These are phyloP conservation scores for Cherax destructor DNA, from an alignment of 1,140 invertebrate species.

Conservation along the genomic window DNA sequence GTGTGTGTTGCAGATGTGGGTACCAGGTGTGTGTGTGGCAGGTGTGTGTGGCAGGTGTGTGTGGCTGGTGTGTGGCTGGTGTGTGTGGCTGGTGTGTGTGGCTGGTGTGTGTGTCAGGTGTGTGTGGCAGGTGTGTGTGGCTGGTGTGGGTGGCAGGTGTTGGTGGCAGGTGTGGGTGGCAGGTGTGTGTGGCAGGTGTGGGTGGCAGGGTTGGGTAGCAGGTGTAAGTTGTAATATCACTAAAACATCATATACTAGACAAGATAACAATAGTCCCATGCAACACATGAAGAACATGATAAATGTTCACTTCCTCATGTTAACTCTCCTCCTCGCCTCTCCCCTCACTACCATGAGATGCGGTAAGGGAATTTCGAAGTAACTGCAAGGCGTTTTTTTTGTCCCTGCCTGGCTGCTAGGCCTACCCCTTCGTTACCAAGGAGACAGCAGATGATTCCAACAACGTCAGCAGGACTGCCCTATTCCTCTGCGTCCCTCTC, in stretches of 20 bases:
- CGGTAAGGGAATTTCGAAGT: background rate
- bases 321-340: no score
- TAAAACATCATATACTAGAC: no score
- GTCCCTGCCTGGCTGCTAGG: background rate
- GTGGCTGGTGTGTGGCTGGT: background rate
- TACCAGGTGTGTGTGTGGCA: background rate
- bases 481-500: background rate
- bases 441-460: background rate
- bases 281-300: no score
- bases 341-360: background rate
- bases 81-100: background rate
- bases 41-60: no score
- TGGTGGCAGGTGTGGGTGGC: background rate
- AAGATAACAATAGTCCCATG: no score
- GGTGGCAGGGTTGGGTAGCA: background rate
- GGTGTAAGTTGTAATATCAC: no score
- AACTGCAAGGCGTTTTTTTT: background rate
- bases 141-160: background rate
- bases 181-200: background rate
- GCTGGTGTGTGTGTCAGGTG: background rate
- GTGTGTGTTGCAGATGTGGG: background rate
- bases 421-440: slow-evolving; percentile 31
- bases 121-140: background rate
- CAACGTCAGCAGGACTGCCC: slow-evolving; percentile 12
- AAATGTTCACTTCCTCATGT: background rate